Conservation (phyloP, 1,140 invertebrate species). For the Steinernema khuongi region DNA sequence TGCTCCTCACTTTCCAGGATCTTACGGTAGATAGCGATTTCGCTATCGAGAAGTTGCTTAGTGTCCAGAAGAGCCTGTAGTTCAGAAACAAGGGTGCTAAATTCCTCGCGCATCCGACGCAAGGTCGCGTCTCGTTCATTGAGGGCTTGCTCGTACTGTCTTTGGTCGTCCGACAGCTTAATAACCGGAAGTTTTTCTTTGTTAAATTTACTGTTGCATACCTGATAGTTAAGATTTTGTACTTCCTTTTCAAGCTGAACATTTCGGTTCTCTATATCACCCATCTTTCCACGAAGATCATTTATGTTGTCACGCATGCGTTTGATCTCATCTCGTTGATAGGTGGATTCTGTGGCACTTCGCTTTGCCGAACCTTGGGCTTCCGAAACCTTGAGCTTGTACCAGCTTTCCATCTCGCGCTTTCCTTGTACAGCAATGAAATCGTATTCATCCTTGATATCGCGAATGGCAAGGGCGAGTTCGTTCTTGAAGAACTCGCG, state of each 20-base stretch:
- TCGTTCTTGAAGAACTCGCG: conserved; percentile 58
- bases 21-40: conserved; percentile 43
- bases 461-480: conserved; percentile 60
- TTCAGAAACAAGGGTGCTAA: conserved; percentile 45
- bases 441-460: conserved; percentile 62
- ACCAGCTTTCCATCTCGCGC: conserved; percentile 45
- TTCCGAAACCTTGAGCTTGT: conserved; percentile 27
- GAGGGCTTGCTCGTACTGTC: conserved; percentile 38
- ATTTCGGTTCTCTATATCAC: conserved; percentile 34
- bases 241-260: conserved; percentile 34
- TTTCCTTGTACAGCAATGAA: conserved; percentile 57
- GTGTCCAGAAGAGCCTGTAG: conserved; percentile 59
- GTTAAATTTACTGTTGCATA: not conserved
- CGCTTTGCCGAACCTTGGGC: conserved; percentile 17
- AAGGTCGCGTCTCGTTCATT: conserved; percentile 34
- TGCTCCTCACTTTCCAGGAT: conserved; percentile 39
- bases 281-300: conserved; percentile 22
- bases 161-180: conserved; percentile 37
- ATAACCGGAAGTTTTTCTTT: not conserved
- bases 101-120: conserved; percentile 40
- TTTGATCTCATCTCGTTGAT: conserved; percentile 31
- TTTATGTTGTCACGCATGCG: conserved; percentile 34
- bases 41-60: conserved; percentile 49
- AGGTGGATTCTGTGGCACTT: conserved; percentile 10
- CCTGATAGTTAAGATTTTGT: conserved; percentile 24